Base-by-base conservation (phyloP, 2,888 invertebrate genomes). In the Rhyacophila evoluta region DNA sequence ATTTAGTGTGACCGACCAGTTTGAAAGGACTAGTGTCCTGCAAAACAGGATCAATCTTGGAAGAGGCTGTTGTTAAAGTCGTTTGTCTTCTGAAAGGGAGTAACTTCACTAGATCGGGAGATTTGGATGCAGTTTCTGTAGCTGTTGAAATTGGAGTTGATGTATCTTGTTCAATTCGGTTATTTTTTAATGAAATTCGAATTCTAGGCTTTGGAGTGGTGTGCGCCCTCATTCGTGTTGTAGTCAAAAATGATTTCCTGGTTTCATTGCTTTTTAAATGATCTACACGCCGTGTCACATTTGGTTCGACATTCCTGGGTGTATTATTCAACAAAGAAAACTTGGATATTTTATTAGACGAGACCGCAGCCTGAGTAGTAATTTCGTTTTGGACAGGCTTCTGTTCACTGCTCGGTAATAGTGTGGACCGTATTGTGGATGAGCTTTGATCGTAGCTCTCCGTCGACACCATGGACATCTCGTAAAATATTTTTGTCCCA, bases 401-500 rank as follows among this genome's bases (percentile, higher is more conserved):
- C 25, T 79, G 72, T 28, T 69, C 28, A 29, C 8, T 29, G 6
- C n/a, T 15, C 2, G 69, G 28, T 4, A 37, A 12, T 37, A 37
- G 25, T 38, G 70, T 29, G 2, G 67, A 28, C 68, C 41, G 75
- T 28, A 71, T 79, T 39, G 77, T 77, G 25, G 82, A 78, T 25
- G 77, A 25, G 67, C 55, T 81, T 27, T 76, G 55, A 80, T 86
- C 86, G 83, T 89, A 89, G 0, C 88, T 89, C 84, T 89, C 88
- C 2, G 90, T 90, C 15, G 90, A 89, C 68, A 90, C 81, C 25
- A 89, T 87, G 71, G 89, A 88, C 88, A 88, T 88, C 84, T 89
- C 89, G 80, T 89, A 89, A 84, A 89, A 89, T 85, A 90, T 88
- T 86, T 89, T 90, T 82, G 89, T 90, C 82, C 89, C 89, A 27